Percentiles rank a stretch among this genome's conserved stretches.
Conservation (phyloP, 2,888 invertebrate species). For the Suillia variegata region DNA sequence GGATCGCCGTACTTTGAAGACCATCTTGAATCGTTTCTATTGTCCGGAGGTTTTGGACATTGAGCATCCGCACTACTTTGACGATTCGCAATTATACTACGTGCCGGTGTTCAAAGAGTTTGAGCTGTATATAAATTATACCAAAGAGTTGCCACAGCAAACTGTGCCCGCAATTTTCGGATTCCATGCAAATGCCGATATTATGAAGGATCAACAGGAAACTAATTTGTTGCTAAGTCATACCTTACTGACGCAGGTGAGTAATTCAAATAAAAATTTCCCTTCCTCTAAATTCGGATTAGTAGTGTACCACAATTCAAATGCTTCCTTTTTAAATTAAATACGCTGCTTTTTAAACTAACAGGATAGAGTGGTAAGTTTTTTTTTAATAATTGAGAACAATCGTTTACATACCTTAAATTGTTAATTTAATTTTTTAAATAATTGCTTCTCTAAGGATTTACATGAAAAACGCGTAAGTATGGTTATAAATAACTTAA, state of each 20-base stretch:
- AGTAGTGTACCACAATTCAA: background rate
- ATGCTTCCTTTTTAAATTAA: background rate
- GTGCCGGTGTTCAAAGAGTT: conserved; percentile 77
- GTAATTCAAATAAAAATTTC: no score
- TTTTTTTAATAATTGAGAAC: background rate
- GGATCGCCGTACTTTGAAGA: conserved; percentile 86
- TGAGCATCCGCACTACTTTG: conserved; percentile 69
- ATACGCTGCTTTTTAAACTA: conserved; percentile 5
- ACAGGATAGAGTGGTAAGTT: conserved; percentile 62
- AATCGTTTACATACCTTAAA: background rate
- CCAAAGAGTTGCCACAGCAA: conserved; percentile 73
- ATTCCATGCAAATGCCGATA: conserved; percentile 91
- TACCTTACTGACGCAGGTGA: conserved; percentile 78
- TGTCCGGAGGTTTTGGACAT: conserved; percentile 70
- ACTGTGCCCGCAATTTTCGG: conserved; percentile 88
- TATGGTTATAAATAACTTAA: conserved; percentile 18
- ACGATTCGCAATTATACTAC: conserved; percentile 71
- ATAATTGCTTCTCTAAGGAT: conserved; percentile 58
- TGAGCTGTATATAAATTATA: conserved; percentile 71
- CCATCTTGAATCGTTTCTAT: conserved; percentile 82
- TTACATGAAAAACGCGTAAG: conserved; percentile 59
- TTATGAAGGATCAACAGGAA: conserved; percentile 89
- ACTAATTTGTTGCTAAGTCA: conserved; percentile 77
- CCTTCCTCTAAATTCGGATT: no score
- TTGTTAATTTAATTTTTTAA: background rate